A percentile compares a stretch with the other conserved stretches of the same genome.
Evolutionary conservation across 1,140 invertebrate species (phyloP).

Genomic region (Drosophila mayri): DNA sequence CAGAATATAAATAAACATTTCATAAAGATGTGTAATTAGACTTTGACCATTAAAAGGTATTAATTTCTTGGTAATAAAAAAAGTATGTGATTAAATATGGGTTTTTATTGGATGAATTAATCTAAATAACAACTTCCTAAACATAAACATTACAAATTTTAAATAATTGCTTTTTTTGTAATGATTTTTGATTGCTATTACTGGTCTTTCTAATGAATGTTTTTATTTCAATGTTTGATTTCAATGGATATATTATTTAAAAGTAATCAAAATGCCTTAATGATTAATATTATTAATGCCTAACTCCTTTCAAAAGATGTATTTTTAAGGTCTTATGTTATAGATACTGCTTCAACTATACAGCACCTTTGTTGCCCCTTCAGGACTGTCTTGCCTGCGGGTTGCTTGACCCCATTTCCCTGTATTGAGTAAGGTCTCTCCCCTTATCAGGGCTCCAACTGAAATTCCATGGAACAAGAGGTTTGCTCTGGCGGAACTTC

Average conservation of each 20-base stretch:
- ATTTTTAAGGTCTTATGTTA: background rate
- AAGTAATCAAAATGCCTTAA: background rate
- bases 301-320: background rate
- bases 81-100: background rate
- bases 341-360: background rate
- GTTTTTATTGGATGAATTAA: background rate
- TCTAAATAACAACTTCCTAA: background rate
- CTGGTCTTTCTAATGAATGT: background rate
- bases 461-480: slow-evolving; percentile 27
- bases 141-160: background rate
- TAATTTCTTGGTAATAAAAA: background rate
- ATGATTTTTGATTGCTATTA: background rate
- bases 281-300: background rate
- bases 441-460: slow-evolving; percentile 15
- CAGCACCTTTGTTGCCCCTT: background rate
- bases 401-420: slow-evolving; percentile 20
- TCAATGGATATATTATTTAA: too few species aligned
- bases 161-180: background rate
- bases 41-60: background rate
- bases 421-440: slow-evolving; percentile 30
- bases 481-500: slow-evolving; percentile 25
- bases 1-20: too few species aligned
- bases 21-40: background rate
- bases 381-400: background rate
- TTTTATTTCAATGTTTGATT: background rate